phyloP scores from a whole-genome alignment of 2,888 invertebrate genomes.

The Cataglyphis albicans region DNA sequence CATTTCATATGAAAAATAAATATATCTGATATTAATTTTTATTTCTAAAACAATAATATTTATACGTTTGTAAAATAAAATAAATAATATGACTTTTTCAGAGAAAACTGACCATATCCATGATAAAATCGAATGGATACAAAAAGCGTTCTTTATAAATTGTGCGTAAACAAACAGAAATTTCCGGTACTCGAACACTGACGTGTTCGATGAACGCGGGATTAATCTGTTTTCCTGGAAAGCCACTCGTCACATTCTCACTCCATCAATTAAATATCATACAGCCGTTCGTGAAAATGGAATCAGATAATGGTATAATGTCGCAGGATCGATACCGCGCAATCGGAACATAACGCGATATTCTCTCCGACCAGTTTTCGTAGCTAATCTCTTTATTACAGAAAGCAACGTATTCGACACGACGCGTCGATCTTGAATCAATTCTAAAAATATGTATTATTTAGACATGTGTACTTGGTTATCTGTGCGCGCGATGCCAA shows the following conservation, averaged over 20 bases:
- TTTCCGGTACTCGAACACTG: slow-evolving; percentile 12
- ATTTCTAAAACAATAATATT: background rate
- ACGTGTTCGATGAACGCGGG: slow-evolving; percentile 25
- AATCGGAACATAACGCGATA: slow-evolving; percentile 49
- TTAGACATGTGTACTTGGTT: slow-evolving; percentile 27
- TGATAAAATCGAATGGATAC: background rate
- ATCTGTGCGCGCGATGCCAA: background rate
- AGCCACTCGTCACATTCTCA: slow-evolving; percentile 45
- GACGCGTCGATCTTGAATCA: slow-evolving; percentile 49
- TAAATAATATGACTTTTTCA: background rate
- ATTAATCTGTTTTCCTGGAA: slow-evolving; percentile 52
- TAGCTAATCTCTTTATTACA: slow-evolving; percentile 55
- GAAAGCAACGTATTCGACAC: slow-evolving; percentile 30
- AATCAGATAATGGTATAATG: slow-evolving; percentile 48
- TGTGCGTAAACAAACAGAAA: slow-evolving; percentile 37
- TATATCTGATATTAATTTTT: background rate
- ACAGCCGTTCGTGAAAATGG: slow-evolving; percentile 43
- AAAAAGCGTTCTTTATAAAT: slow-evolving; percentile 30
- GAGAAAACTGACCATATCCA: background rate
- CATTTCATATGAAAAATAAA: background rate
- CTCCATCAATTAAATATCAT: slow-evolving; percentile 48
- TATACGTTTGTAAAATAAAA: slow-evolving; percentile 23
- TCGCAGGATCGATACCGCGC: slow-evolving; percentile 52
- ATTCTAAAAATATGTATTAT: slow-evolving; percentile 57
- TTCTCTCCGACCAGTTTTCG: slow-evolving; percentile 46